Evolutionary conservation across 2,797 vertebrate species (phyloP), one percentile per base, ranked within the genome.

Genomic region (Platalea minor): DNA sequence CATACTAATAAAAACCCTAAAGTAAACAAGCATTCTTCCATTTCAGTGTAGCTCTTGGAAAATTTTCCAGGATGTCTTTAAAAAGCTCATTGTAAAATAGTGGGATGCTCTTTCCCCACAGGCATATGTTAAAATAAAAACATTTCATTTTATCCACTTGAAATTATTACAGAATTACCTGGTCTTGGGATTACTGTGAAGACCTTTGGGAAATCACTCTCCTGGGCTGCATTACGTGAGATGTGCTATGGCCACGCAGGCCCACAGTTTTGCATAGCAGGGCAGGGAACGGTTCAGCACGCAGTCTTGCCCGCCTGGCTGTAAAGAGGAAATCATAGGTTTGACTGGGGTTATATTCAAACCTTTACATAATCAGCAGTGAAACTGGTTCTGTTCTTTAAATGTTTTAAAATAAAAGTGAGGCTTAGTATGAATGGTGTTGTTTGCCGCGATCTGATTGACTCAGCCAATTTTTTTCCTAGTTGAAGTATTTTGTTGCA

Each of bases 221-320:
- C 54, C 33, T 46, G 76, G 26, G 39, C 21, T 37, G 57, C 10
- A 1, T 61, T 53, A 29, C 0, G 0, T 48, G 51, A 64, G 23
- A 35, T 43, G 17, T 43, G 50, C 48, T 35, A 8, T 1, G 0
- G 43, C 39, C 0, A 0, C 3, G 1, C 50, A 59, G 64, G n/a
- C 45, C 35, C 33, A 2, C 10, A 5, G 43, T 53, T 68, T 28
- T 7, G 15, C 80, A 17, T 18, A 50, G 46, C 37, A 57, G 56
- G 39, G 13, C 16, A 59, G 16, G 29, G 39, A 43, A n/a, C 1
- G 2, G 51, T 46, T 93, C 70, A 91, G 68, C 39, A 35, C 0
- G 0, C 29, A 31, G 41, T 26, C 17, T 45, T 81, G 41, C 60
- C 26, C 1, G 0, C 35, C 37, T 72, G 33, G 11, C 46, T 89